A percentile compares a stretch with the other conserved stretches of the same genome.
Evolutionary conservation across 2,888 invertebrate species (phyloP).

Genomic region (Bimastos eiseni): DNA sequence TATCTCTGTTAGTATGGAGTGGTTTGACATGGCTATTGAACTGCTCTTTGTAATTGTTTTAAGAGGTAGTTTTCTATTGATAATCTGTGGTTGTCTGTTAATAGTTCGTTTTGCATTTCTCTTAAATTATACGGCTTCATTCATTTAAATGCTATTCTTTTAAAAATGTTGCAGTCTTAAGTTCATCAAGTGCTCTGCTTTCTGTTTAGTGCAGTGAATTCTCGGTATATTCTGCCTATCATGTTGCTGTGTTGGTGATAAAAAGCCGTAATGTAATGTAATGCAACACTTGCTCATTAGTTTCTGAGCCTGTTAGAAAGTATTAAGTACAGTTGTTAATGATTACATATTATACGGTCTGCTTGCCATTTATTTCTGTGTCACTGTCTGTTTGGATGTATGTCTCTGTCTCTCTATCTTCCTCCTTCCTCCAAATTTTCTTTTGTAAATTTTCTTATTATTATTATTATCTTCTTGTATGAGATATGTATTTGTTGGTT

Average conservation of each 20-base stretch:
- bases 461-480: too few species aligned
- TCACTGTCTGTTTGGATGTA: too few species aligned
- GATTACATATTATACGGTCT: not conserved
- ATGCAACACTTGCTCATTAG: not conserved
- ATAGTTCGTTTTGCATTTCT: not conserved
- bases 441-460: too few species aligned
- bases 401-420: too few species aligned
- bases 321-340: not conserved
- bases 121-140: not conserved
- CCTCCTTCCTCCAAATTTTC: too few species aligned
- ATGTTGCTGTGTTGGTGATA: not conserved
- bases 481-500: too few species aligned
- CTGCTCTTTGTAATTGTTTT: too few species aligned
- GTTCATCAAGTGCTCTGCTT: not conserved
- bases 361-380: too few species aligned
- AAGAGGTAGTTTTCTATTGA: not conserved
- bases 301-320: not conserved
- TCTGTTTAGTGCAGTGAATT: not conserved
- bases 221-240: not conserved
- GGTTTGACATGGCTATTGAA: not conserved
- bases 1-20: not conserved
- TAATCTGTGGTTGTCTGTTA: not conserved
- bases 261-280: too few species aligned
- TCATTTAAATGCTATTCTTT: not conserved
- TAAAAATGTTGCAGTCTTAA: too few species aligned